These are phyloP conservation scores for Poeciliopsis paucimaculata DNA, from an alignment of 2,797 vertebrate species.

Conservation along the genomic window DNA sequence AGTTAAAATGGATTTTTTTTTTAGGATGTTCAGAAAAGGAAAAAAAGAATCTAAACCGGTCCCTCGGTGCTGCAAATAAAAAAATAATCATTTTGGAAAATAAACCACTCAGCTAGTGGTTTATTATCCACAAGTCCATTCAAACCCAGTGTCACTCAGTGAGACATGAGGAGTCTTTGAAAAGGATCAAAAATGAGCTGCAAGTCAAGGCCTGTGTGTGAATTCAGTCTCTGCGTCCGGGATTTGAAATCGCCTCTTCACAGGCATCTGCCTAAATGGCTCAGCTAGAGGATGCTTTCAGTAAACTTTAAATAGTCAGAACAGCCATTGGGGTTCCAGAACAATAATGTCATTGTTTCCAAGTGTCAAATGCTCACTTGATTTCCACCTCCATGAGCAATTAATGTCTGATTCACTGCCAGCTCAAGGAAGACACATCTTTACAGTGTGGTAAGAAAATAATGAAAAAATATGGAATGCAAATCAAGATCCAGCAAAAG, in stretches of 20 bases:
- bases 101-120: not conserved
- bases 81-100: not conserved
- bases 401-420: not conserved
- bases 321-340: not conserved
- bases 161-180: conserved; percentile 34
- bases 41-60: not conserved
- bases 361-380: not conserved
- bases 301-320: conserved; percentile 28
- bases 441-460: not conserved
- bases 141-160: conserved; percentile 30
- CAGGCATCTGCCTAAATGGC: conserved; percentile 48
- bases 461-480: not conserved
- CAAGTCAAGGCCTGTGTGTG: conserved; percentile 23
- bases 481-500: conserved; percentile 2
- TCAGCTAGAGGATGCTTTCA: conserved; percentile 22
- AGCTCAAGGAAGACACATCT: not conserved
- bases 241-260: conserved; percentile 46
- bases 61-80: not conserved
- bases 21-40: not conserved
- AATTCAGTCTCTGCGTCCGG: conserved; percentile 32
- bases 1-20: not conserved
- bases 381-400: conserved; percentile 15
- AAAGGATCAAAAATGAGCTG: conserved; percentile 38
- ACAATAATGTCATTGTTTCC: not conserved
- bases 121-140: conserved; percentile 7